Evolutionary conservation across 2,113 vertebrate genomes (phyloP), one percentile per base, ranked within the genome.

Genomic region (Clupea harengus): DNA sequence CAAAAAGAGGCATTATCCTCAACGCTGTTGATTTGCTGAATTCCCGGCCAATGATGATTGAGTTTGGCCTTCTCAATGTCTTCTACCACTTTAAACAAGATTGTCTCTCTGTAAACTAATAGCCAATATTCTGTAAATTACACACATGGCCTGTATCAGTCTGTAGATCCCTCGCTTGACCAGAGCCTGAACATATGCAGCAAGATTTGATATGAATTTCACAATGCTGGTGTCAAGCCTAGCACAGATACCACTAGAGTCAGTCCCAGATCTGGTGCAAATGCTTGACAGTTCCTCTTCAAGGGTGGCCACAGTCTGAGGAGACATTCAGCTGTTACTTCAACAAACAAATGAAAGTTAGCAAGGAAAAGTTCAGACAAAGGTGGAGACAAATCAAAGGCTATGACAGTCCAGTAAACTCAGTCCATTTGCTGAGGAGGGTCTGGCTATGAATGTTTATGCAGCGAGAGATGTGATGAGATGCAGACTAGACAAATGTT

Each of bases 61-160:
- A 75, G 67, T 75, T 75, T 4, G 67, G 28, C 67, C 67, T 75
- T 13, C 64, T 72, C 64, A 72, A 72, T n/a, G 6, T 32, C 64
- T 11, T 28, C n/a, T 10, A 17, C 28, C 67, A 32, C 28, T 75
- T 39, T 75, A 39, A 32, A 75, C 28, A 75, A 28, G 39, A 75
- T 39, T 75, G 39, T 75, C n/a, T n/a, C n/a, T 75, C 10, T 75
- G 67, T 75, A 75, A 75, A 75, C 67, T 32, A 28, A 75, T 75
- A 32, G 67, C 32, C 67, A 75, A 75, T 75, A 39, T 75, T 75
- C 67, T 39, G 5, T n/a, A n/a, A 75, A 75, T 75, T 28, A 75
- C 28, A 32, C 67, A 75, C 67, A 75, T 75, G 67, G 67, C 67
- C 11, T 39, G 28, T 75, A 32, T 32, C 25, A 32, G 67, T 17